Conservation (phyloP, 1,140 invertebrate species). For the Euglossa dilemma region DNA sequence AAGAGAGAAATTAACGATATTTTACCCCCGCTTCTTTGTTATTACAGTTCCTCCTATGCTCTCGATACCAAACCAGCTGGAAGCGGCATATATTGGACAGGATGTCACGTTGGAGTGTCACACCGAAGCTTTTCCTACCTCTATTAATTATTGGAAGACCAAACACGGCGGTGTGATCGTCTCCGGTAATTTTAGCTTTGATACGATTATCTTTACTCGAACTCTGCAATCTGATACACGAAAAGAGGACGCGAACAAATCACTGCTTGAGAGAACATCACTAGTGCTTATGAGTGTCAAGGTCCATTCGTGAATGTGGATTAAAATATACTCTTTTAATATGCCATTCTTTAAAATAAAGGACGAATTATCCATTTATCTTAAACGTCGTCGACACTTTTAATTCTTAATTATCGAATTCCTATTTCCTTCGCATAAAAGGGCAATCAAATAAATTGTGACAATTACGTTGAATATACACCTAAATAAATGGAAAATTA, state of each 20-base stretch:
- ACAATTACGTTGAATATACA: too few species aligned
- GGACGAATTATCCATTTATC: too few species aligned
- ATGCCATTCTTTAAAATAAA: too few species aligned
- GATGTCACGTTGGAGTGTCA: slow-evolving; percentile 92
- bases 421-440: too few species aligned
- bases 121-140: slow-evolving; percentile 93
- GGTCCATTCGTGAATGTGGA: not conserved
- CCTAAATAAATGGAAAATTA: too few species aligned
- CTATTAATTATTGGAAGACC: slow-evolving; percentile 94
- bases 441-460: too few species aligned
- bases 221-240: too few species aligned
- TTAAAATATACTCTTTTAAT: not conserved
- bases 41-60: slow-evolving; percentile 92
- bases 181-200: slow-evolving; percentile 87
- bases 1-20: not conserved
- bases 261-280: too few species aligned
- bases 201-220: slow-evolving; percentile 3
- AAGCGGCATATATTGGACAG: slow-evolving; percentile 91
- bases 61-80: slow-evolving; percentile 92
- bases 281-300: not conserved
- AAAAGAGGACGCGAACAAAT: not conserved
- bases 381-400: too few species aligned
- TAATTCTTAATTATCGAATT: too few species aligned
- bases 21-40: not conserved
- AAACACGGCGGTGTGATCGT: slow-evolving; percentile 94